Percentiles rank a stretch among this genome's conserved stretches.
Evolutionary conservation across 2,888 invertebrate genomes (phyloP).

Genomic region (Mayetiola destructor): DNA sequence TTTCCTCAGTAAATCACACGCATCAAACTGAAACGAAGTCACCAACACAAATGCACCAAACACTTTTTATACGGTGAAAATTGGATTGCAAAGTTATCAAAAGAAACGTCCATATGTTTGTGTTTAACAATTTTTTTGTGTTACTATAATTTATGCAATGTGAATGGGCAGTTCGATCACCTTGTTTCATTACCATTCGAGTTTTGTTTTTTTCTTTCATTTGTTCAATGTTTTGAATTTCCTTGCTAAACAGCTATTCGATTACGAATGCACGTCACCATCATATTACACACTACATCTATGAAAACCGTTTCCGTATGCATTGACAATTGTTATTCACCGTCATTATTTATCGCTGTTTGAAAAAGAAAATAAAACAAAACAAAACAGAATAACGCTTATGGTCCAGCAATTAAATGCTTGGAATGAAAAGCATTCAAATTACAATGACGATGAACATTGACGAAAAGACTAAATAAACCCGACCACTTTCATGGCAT

Average conservation of each 20-base stretch:
- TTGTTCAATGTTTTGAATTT: too few relatives aligned
- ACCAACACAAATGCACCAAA: too few relatives aligned
- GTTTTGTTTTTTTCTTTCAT: too few relatives aligned
- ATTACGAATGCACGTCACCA: not conserved
- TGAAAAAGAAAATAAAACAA: too few relatives aligned
- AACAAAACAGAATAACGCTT: not conserved
- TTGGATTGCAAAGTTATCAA: too few relatives aligned
- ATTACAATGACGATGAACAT: too few relatives aligned
- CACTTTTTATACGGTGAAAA: too few relatives aligned
- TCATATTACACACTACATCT: not conserved
- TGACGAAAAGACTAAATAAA: not conserved
- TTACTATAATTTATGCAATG: too few relatives aligned
- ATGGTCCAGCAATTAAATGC: constrained; percentile 5
- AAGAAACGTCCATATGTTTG: not conserved
- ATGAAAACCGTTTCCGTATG: not conserved
- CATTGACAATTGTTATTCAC: not conserved
- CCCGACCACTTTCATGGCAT: not conserved
- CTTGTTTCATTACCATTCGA: too few relatives aligned
- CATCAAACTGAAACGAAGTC: not conserved
- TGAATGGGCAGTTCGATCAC: constrained; percentile 8
- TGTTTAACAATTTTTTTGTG: too few relatives aligned
- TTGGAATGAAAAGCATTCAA: not conserved
- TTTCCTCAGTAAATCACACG: not conserved
- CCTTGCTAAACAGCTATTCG: too few relatives aligned
- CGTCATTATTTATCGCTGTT: too few relatives aligned